Conservation (phyloP, 2,113 vertebrate genomes). For the Hemiprocne comata region DNA sequence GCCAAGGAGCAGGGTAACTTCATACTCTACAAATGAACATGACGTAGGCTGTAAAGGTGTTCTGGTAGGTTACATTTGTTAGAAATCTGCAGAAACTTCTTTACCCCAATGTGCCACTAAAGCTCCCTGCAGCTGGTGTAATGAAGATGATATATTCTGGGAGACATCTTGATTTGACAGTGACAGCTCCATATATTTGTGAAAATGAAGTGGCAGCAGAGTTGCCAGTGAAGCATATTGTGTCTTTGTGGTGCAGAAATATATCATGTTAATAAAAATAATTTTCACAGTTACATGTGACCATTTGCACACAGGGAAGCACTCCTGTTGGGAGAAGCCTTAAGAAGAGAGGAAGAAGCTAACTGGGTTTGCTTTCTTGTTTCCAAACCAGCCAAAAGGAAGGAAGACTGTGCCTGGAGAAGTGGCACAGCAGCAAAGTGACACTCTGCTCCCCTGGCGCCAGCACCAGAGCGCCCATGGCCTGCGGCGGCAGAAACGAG, state of each 20-base stretch:
- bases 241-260: slow-evolving; percentile 11
- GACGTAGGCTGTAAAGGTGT: background rate
- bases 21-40: background rate
- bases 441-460: slow-evolving; percentile 80
- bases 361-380: background rate
- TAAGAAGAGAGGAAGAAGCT: background rate
- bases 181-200: slow-evolving; percentile 52
- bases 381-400: slow-evolving; percentile 49
- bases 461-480: slow-evolving; percentile 72
- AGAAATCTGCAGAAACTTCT: slow-evolving; percentile 10
- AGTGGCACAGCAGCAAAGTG: slow-evolving; percentile 61
- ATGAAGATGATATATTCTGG: slow-evolving; percentile 5
- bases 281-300: background rate
- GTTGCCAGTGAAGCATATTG: background rate
- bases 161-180: slow-evolving; percentile 44
- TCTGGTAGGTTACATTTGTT: background rate
- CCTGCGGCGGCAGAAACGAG: slow-evolving; percentile 88
- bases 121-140: background rate
- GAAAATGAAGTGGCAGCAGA: slow-evolving; percentile 56
- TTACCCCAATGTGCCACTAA: background rate
- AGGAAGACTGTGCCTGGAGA: slow-evolving; percentile 63
- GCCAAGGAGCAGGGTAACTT: background rate
- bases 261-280: slow-evolving; percentile 16
- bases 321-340: background rate
- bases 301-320: accelerated